Evolutionary conservation across 2,797 vertebrate genomes (phyloP), one percentile per base, ranked within the genome.

Genomic region (Eulemur albifrons): DNA sequence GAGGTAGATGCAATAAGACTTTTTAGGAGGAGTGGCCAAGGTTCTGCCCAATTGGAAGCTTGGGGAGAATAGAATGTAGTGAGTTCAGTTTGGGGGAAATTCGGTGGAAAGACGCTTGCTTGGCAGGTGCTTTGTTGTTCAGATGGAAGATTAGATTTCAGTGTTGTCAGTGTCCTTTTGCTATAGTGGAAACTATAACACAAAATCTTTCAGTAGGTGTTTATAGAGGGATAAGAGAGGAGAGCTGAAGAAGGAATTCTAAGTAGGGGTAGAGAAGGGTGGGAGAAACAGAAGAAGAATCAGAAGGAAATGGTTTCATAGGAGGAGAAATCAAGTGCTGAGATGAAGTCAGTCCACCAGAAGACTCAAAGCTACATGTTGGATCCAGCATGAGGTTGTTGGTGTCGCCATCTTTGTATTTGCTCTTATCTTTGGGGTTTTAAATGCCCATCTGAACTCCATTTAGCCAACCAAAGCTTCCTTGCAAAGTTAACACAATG

Each of bases 351-450:
- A 11, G 13, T 67, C 82, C 76, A 45, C 43, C 57, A 21, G 32
- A 52, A 21, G 43, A 27, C 43, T 61, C 12, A n/a, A 7, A 75
- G 52, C n/a, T 18, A 0, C 45, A 25, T 4, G 0, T 4, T 54
- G 38, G 13, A 18, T 45, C 65, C 67, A 27, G n/a, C 35, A 0
- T 54, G 73, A 52, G 54, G n/a, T 54, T 30, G 20, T 9, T 57
- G 35, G 23, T 50, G 23, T 57, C 1, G 0, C 72, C 11, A 1
- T 73, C 50, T 83, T 63, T 30, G 18, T 61, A 21, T 25, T 65
- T n/a, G 8, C 38, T 80, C 38, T 65, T 17, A 10, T 57, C 61
- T 63, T 27, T 30, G 32, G 13, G 12, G 11, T 93, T 59, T 83
- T 7, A 50, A 79, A 82, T 18, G 69, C n/a, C 20, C 11, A 1